Conservation (phyloP, 1,140 invertebrate genomes). For the Drosophila dunni region DNA sequence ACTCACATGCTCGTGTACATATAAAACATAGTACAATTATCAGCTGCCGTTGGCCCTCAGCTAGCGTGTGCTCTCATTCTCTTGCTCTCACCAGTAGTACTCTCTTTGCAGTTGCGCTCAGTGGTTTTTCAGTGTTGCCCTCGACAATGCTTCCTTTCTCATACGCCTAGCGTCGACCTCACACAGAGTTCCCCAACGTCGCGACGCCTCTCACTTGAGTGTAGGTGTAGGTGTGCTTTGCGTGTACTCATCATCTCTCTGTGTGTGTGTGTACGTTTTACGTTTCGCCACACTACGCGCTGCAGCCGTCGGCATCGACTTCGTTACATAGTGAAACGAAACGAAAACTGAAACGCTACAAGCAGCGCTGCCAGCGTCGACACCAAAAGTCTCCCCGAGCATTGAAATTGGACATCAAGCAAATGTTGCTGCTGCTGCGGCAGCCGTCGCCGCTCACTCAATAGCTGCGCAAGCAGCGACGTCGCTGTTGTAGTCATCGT, state of each 20-base stretch:
- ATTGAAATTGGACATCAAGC: conserved; percentile 51
- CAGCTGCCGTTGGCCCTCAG: conserved; percentile 72
- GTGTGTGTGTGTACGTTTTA: conserved; percentile 33
- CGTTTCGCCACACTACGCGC: conserved; percentile 49
- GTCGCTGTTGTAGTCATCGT: conserved; percentile 24
- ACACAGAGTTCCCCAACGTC: conserved; percentile 54
- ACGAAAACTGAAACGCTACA: conserved; percentile 66
- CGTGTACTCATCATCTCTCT: conserved; percentile 3
- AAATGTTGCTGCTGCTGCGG: no score
- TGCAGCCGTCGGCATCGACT: conserved; percentile 27
- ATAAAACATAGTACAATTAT: conserved; percentile 54
- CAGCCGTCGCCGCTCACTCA: conserved; percentile 27
- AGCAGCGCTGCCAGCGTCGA: conserved; percentile 59
- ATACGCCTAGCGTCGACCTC: conserved; percentile 69
- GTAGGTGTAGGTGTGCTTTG: conserved; percentile 56
- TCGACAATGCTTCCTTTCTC: conserved; percentile 60
- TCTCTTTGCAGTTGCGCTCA: conserved; percentile 50
- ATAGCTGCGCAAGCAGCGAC: conserved; percentile 32
- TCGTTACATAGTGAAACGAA: conserved; percentile 46
- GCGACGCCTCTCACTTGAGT: conserved; percentile 54
- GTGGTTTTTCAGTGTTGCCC: conserved; percentile 67
- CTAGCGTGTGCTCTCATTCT: conserved; percentile 29
- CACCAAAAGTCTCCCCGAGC: conserved; percentile 40
- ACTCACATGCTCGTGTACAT: conserved; percentile 20
- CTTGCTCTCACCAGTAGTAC: conserved; percentile 35